Percentiles rank a stretch among this genome's conserved stretches.
Evolutionary conservation across 2,113 vertebrate genomes (phyloP).

Genomic region (Dasyornis broadbenti): DNA sequence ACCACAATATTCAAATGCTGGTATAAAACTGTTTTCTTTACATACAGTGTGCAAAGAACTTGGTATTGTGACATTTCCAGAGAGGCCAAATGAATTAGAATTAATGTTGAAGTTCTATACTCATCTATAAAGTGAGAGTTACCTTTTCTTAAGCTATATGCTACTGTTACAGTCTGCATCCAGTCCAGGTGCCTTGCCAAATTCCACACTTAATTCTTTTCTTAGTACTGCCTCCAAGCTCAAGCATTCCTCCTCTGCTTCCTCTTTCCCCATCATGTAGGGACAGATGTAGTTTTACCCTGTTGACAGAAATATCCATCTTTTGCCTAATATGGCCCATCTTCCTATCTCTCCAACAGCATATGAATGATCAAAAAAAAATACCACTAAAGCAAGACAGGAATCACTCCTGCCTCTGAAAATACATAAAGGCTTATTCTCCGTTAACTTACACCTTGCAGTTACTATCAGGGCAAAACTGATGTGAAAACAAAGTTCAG

Average conservation of each 20-base stretch:
- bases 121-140: background rate
- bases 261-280: background rate
- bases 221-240: background rate
- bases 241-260: background rate
- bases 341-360: background rate
- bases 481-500: background rate
- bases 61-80: background rate
- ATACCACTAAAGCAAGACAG: background rate
- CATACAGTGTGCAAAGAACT: background rate
- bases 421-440: background rate
- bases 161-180: background rate
- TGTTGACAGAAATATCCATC: background rate
- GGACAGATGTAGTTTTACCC: background rate
- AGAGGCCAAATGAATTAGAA: background rate
- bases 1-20: background rate
- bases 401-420: background rate
- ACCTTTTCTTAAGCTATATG: background rate
- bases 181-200: background rate
- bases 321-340: background rate
- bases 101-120: background rate
- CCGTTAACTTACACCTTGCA: background rate
- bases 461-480: background rate
- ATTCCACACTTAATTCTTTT: background rate
- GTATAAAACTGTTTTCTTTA: background rate
- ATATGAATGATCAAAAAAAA: background rate